phyloP scores from a whole-genome alignment of 2,113 vertebrate species.

The Semicossyphus pulcher region DNA sequence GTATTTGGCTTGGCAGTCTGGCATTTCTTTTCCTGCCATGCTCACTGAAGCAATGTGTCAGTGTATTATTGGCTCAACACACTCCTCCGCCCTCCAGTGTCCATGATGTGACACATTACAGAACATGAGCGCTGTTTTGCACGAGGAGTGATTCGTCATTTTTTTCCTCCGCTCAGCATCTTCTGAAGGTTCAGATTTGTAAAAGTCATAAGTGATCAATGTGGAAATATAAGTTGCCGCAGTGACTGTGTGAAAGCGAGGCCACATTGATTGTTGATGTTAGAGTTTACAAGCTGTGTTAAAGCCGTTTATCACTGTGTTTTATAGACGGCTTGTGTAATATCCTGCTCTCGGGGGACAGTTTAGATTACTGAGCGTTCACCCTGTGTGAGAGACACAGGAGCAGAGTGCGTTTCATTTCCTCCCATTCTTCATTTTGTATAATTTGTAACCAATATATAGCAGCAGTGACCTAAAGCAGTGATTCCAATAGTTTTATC shows the following conservation, averaged over 20 bases:
- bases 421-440: conserved; percentile 6
- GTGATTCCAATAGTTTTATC: not conserved
- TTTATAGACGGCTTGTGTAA: conserved; percentile 40
- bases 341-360: conserved; percentile 41
- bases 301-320: conserved; percentile 15
- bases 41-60: conserved; percentile 60
- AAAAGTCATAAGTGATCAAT: conserved; percentile 43
- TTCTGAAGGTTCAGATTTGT: conserved; percentile 42
- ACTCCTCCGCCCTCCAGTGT: conserved; percentile 36
- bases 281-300: conserved; percentile 17
- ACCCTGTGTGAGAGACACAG: conserved; percentile 20
- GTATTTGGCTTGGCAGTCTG: conserved; percentile 65
- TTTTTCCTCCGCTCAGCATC: conserved; percentile 41
- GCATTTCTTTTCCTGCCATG: conserved; percentile 67
- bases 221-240: conserved; percentile 19
- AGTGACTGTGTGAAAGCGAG: conserved; percentile 5
- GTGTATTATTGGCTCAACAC: conserved; percentile 38
- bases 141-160: conserved; percentile 26
- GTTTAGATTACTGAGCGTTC: conserved; percentile 30
- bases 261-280: conserved; percentile 40
- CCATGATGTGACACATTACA: conserved; percentile 28
- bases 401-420: conserved; percentile 34
- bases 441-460: conserved; percentile 14
- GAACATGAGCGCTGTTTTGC: conserved; percentile 18
- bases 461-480: conserved; percentile 6